phyloP scores from a whole-genome alignment of 1,140 invertebrate genomes.

The Drosophila kepulauana region DNA sequence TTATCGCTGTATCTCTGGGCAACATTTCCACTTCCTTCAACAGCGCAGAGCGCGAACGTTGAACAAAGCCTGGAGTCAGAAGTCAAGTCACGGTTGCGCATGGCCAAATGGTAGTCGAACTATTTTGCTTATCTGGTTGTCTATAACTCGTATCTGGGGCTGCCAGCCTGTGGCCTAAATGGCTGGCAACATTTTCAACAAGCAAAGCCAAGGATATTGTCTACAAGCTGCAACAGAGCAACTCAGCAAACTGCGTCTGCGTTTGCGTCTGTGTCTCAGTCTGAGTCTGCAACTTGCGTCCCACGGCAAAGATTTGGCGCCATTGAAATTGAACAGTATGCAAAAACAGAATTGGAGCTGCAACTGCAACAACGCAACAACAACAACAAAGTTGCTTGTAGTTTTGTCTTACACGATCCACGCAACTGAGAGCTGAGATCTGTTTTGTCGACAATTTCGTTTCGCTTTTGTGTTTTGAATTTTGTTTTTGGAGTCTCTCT shows the following conservation, averaged over 20 bases:
- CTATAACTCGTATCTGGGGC: constrained; percentile 62
- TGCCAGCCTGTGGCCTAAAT: constrained; percentile 61
- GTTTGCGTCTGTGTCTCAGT: constrained; percentile 17
- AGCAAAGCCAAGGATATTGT: constrained; percentile 70
- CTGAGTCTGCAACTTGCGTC: constrained; percentile 51
- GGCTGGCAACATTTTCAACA: constrained; percentile 57
- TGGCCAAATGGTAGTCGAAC: constrained; percentile 35
- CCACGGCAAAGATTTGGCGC: constrained; percentile 78
- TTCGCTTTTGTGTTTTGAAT: constrained; percentile 43
- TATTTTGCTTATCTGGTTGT: constrained; percentile 60
- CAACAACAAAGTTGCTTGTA: constrained; percentile 36
- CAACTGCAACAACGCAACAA: constrained; percentile 47
- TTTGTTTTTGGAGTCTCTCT: constrained; percentile 34
- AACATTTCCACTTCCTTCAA: constrained; percentile 3
- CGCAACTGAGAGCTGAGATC: constrained; percentile 49
- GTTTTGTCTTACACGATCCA: constrained; percentile 42
- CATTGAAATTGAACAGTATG: constrained; percentile 78
- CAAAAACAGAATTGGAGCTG: constrained; percentile 56
- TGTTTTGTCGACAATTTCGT: constrained; percentile 55
- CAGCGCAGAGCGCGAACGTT: neutral
- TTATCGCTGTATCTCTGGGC: constrained; percentile 7
- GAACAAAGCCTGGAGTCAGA: constrained; percentile 7
- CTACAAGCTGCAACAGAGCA: constrained; percentile 26
- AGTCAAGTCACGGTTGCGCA: constrained; percentile 39
- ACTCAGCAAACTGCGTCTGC: neutral